phyloP scores from a whole-genome alignment of 2,797 vertebrate species.

The Coreius guichenoti region DNA sequence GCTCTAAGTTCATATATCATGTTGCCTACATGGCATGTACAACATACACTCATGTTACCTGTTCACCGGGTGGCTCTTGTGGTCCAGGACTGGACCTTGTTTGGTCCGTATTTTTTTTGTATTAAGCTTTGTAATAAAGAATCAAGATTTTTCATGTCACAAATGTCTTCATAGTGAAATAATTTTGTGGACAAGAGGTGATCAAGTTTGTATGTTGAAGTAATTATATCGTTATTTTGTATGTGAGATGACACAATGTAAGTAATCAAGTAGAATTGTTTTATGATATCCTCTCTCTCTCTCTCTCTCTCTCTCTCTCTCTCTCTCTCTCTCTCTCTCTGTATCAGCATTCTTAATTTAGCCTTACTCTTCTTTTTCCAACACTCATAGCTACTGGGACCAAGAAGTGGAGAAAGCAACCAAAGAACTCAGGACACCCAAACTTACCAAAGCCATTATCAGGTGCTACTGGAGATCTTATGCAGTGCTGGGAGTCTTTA shows the following conservation, averaged over 20 bases:
- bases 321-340: background rate
- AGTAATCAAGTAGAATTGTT: background rate
- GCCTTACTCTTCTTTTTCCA: background rate
- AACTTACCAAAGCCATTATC: slow-evolving; percentile 86
- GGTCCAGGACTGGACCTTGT: background rate
- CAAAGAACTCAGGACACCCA: slow-evolving; percentile 80
- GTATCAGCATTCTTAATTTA: background rate
- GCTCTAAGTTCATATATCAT: background rate
- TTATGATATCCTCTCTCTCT: background rate
- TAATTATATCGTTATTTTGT: background rate
- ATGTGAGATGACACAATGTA: background rate
- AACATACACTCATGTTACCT: background rate
- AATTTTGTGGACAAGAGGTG: background rate
- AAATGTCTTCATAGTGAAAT: background rate
- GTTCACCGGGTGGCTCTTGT: background rate
- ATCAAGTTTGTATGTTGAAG: background rate
- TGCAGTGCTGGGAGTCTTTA: slow-evolving; percentile 86
- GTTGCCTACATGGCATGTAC: background rate
- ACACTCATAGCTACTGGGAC: slow-evolving; percentile 85
- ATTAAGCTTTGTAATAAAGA: background rate
- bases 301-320: background rate
- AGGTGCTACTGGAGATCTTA: slow-evolving; percentile 91
- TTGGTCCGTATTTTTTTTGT: background rate
- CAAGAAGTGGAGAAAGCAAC: slow-evolving; percentile 81
- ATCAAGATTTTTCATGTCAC: background rate